phyloP scores from a whole-genome alignment of 2,113 vertebrate species.

The Crotophaga sulcirostris region DNA sequence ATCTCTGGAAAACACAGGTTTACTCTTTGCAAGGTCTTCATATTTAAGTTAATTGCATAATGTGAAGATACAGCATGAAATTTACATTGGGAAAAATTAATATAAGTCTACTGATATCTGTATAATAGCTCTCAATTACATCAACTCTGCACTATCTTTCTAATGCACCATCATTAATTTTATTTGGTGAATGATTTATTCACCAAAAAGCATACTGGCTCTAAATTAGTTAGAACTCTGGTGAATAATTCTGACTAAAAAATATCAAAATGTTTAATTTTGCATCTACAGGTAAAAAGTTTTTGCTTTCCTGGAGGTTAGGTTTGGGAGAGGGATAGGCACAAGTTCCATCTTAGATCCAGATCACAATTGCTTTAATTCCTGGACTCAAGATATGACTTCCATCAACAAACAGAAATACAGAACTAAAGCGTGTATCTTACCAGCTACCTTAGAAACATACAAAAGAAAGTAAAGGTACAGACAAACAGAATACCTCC shows the following conservation, averaged over 20 bases:
- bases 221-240: not conserved
- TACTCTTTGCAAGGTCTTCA: not conserved
- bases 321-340: accelerated
- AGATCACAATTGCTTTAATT: not conserved
- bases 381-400: not conserved
- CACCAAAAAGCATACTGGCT: accelerated
- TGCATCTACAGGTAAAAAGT: not conserved
- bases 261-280: not conserved
- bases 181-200: not conserved
- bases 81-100: not conserved
- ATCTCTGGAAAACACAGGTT: not conserved
- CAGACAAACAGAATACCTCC: not conserved
- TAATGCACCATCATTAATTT: not conserved
- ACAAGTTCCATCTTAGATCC: not conserved
- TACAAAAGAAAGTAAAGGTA: not conserved
- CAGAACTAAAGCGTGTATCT: not conserved
- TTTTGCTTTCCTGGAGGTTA: not conserved
- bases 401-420: not conserved
- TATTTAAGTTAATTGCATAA: not conserved
- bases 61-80: not conserved
- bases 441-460: not conserved
- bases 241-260: not conserved
- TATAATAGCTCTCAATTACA: not conserved
- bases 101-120: not conserved
- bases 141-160: not conserved